These are phyloP conservation scores for Drosophila setifemur DNA, from an alignment of 1,140 invertebrate genomes.

Conservation along the genomic window DNA sequence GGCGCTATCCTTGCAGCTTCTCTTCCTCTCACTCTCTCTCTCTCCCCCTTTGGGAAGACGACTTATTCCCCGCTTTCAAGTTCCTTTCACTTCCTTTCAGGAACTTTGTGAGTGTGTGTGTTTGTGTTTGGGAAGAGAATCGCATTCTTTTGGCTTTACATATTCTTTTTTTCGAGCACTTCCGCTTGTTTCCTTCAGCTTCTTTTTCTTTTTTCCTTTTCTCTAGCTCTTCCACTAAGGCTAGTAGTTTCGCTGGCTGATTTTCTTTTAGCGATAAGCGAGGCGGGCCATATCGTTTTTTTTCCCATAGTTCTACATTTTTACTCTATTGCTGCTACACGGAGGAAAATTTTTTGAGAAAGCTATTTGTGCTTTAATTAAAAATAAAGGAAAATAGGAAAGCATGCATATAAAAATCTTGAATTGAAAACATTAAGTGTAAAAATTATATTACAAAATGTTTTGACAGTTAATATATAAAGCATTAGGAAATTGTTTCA, in stretches of 20 bases:
- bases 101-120: constrained; percentile 9
- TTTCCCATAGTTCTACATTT: not conserved
- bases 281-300: constrained; percentile 30
- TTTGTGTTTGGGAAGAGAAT: not conserved
- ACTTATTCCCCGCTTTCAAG: constrained; percentile 2
- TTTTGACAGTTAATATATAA: too few relatives aligned
- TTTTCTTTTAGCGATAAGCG: constrained; percentile 61
- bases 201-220: not conserved
- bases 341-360: not conserved
- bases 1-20: constrained; percentile 8
- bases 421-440: too few relatives aligned
- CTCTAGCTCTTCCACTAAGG: constrained; percentile 3
- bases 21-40: not conserved
- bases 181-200: constrained; percentile 51
- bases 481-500: too few relatives aligned
- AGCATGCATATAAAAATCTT: too few relatives aligned
- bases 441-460: too few relatives aligned
- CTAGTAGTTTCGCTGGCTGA: constrained; percentile 31
- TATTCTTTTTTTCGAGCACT: constrained; percentile 45
- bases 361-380: too few relatives aligned
- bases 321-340: constrained; percentile 1
- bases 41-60: constrained; percentile 8
- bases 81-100: constrained; percentile 12
- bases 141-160: constrained; percentile 29
- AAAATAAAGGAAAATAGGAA: too few relatives aligned